Percentiles rank a stretch among this genome's conserved stretches.
Conservation (phyloP, 2,113 vertebrate genomes). For the Microcebus lehilahytsara region DNA sequence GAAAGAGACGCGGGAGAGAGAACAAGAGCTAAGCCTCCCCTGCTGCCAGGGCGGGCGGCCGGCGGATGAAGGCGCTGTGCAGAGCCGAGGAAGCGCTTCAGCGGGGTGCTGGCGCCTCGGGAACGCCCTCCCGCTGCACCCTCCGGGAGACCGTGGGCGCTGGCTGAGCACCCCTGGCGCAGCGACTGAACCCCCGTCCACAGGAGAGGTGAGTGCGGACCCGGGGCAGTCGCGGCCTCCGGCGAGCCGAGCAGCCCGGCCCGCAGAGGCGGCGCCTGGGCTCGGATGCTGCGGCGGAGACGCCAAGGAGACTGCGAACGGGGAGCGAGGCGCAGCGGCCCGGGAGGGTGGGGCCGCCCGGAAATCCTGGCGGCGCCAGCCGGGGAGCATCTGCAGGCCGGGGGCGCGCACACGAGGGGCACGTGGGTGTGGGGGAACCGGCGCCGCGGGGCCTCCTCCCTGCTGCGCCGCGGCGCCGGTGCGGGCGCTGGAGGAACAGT, state of each 20-base stretch:
- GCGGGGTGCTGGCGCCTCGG: not conserved
- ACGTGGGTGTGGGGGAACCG: conserved; percentile 60
- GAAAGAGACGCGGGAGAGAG: not conserved
- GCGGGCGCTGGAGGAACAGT: not conserved
- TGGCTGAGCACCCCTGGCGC: not conserved
- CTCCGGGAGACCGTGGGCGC: not conserved
- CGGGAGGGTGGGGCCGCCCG: conserved; percentile 43
- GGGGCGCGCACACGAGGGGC: conserved; percentile 61
- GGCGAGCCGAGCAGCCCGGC: not conserved
- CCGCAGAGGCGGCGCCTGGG: not conserved
- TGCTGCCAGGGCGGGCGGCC: not conserved
- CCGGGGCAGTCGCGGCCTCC: not conserved
- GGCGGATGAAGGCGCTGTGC: not conserved
- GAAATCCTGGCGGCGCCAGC: conserved; percentile 58
- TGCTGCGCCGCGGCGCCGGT: not conserved
- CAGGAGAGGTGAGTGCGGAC: conserved; percentile 30
- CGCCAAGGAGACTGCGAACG: not conserved
- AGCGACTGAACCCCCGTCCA: not conserved
- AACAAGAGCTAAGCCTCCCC: not conserved
- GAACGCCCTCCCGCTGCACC: conserved; percentile 2
- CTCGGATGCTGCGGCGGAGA: not conserved
- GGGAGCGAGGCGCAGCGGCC: not conserved
- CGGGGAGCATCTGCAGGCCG: conserved; percentile 21
- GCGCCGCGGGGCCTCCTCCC: conserved; percentile 41
- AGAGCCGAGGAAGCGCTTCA: not conserved